Conservation (phyloP, 2,113 vertebrate genomes). For the human region DNA sequence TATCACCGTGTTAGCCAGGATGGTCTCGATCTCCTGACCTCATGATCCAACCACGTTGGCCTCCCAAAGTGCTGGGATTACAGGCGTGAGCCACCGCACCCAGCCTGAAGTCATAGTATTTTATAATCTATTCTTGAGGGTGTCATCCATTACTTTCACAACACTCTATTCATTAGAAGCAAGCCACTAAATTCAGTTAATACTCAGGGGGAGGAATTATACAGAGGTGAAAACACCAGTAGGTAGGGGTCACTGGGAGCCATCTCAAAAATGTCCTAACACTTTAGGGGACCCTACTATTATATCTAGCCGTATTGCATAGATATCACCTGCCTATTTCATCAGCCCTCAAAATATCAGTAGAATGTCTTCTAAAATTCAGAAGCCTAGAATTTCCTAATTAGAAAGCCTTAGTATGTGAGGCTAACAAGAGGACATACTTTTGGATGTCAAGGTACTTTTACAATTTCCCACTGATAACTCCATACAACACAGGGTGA, state of each 20-base stretch:
- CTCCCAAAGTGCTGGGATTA: too few relatives aligned
- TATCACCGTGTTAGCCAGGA: too few relatives aligned
- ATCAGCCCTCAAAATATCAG: neutral
- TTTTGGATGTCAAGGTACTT: neutral
- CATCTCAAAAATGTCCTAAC: neutral
- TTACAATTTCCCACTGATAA: neutral
- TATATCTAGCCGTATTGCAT: neutral
- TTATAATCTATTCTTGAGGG: neutral
- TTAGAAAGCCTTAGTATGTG: neutral
- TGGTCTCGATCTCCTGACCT: too few relatives aligned
- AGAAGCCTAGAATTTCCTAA: neutral
- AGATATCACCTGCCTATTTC: neutral
- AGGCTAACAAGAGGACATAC: neutral
- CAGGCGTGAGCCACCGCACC: rapidly evolving
- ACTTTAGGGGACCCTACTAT: neutral
- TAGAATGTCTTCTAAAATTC: neutral
- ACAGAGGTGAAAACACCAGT: neutral
- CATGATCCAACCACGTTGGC: rapidly evolving
- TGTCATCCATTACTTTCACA: neutral
- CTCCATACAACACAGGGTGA: neutral
- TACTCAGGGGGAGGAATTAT: neutral
- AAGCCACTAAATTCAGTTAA: neutral
- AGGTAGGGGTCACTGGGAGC: neutral
- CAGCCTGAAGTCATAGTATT: neutral
- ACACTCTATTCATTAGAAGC: neutral